Base-by-base conservation (phyloP, 2,797 vertebrate genomes). In the Oreortyx pictus region DNA sequence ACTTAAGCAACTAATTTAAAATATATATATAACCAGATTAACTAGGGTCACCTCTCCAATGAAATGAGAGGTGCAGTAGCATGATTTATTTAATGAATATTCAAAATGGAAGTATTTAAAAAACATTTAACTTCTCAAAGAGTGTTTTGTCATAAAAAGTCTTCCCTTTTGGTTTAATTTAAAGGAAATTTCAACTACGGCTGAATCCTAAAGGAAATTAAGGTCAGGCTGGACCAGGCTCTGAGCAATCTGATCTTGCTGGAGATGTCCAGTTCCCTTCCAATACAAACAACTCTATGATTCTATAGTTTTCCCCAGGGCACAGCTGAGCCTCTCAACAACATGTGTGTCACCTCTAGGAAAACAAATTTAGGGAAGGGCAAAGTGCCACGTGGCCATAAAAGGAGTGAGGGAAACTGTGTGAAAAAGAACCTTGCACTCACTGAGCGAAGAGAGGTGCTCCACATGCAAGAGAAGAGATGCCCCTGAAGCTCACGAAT, bases 1-100 rank as follows among this genome's bases (percentile, higher is more conserved):
- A 65, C 29, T 94, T 90, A 94, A 89, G 71, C 52, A 92, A 89
- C 49, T 87, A 76, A 90, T 90, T 83, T 56, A 15, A 50, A 35
- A 60, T 47, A 75, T 79, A 94, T 81, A 59, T 49, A 57, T 57
- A 57, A 33, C 7, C 52, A 91, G 76, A 87, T 74, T 84, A 81
- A 67, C 68, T 57, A 67, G 54, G 52, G 75, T 95, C 78, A 89
- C 41, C 57, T 85, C 61, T 80, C 49, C 41, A 93, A 57, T 20
- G 23, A 92, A 90, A 90, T 61, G 7, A 80, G 52, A 61, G 47
- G 86, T 86, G 29, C 25, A 73, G 73, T 31, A 86, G 37, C 65
- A 82, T 59, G 5, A 64, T 85, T 87, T 80, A 44, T 57, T 73
- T 86, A 73, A 80, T 43, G 22, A 52, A 11, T 27, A 74, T 68